Conservation (phyloP, 2,888 invertebrate genomes). For the Drosophila neotestacea region DNA sequence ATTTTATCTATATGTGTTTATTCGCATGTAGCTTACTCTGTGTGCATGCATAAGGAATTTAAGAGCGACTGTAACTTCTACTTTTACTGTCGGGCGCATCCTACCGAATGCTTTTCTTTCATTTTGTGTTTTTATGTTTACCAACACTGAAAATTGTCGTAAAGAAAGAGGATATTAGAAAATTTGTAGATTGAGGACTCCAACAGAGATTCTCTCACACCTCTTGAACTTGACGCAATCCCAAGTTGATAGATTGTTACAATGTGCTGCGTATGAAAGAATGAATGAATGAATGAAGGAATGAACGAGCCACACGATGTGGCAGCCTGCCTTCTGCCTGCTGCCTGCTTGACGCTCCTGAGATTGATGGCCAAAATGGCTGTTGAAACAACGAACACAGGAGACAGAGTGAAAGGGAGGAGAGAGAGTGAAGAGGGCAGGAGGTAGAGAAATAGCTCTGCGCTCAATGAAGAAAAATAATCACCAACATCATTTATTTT, state of each 20-base stretch:
- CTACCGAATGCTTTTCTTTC: too few species aligned
- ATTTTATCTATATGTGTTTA: too few species aligned
- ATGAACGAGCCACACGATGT: conserved; percentile 36
- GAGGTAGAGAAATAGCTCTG: conserved; percentile 38
- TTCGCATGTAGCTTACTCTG: too few species aligned
- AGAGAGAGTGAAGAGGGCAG: conserved; percentile 5
- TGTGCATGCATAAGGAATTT: too few species aligned
- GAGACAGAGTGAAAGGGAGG: conserved; percentile 13
- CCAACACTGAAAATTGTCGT: neutral
- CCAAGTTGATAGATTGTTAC: conserved; percentile 70
- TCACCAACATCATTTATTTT: conserved; percentile 84
- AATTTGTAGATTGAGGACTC: conserved; percentile 11
- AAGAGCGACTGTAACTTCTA: too few species aligned
- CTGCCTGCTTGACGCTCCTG: conserved; percentile 64
- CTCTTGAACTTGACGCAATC: conserved; percentile 20
- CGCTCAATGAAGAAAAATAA: conserved; percentile 84
- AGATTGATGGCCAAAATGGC: conserved; percentile 78
- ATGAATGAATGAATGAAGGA: conserved; percentile 49
- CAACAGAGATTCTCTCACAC: conserved; percentile 36
- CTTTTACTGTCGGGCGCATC: too few species aligned
- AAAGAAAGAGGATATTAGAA: neutral
- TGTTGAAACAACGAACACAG: conserved; percentile 71
- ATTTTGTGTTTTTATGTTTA: neutral
- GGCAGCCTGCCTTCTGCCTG: conserved; percentile 44
- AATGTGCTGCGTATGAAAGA: conserved; percentile 70